Conservation (phyloP, 1,140 invertebrate species). For the Drosophila elegans region DNA sequence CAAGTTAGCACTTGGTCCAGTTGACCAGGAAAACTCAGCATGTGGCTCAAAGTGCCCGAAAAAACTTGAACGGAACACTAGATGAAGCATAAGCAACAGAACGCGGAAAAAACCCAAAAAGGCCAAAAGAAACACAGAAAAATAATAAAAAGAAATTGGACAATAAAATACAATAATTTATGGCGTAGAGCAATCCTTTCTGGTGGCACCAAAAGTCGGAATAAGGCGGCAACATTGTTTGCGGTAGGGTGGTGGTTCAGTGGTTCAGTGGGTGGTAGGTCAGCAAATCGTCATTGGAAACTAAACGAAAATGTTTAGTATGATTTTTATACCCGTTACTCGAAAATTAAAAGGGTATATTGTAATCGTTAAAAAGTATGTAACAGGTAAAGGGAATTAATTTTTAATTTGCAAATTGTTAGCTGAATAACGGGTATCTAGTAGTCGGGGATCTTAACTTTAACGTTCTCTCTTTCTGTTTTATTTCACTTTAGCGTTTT, state of each 20-base stretch:
- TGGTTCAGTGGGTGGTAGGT: slow-evolving; percentile 22
- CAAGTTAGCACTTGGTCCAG: slow-evolving; percentile 58
- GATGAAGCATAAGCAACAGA: slow-evolving; percentile 77
- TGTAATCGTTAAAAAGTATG: too few relatives aligned
- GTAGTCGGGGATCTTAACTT: too few relatives aligned
- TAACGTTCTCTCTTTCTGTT: not conserved
- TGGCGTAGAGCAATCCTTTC: slow-evolving; percentile 79
- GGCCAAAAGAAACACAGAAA: slow-evolving; percentile 68
- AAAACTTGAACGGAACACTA: slow-evolving; percentile 60
- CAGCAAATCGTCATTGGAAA: slow-evolving; percentile 78
- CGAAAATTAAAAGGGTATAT: too few relatives aligned
- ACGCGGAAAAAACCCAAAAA: slow-evolving; percentile 58
- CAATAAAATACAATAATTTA: slow-evolving; percentile 83
- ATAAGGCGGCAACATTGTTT: slow-evolving; percentile 69
- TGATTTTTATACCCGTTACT: slow-evolving; percentile 42
- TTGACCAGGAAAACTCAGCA: slow-evolving; percentile 64
- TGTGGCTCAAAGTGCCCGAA: slow-evolving; percentile 69
- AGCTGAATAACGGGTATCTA: too few relatives aligned
- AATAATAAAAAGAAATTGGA: slow-evolving; percentile 84
- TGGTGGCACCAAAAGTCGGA: slow-evolving; percentile 66
- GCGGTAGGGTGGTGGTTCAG: slow-evolving; percentile 25
- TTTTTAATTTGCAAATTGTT: too few relatives aligned
- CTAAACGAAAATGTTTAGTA: slow-evolving; percentile 82
- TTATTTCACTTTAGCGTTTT: slow-evolving; percentile 44
- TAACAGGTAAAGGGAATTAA: too few relatives aligned